Percentiles rank a stretch among this genome's conserved stretches.
Conservation (phyloP, 92 coral and sea anemone genomes). For the Bergia sp. region DNA sequence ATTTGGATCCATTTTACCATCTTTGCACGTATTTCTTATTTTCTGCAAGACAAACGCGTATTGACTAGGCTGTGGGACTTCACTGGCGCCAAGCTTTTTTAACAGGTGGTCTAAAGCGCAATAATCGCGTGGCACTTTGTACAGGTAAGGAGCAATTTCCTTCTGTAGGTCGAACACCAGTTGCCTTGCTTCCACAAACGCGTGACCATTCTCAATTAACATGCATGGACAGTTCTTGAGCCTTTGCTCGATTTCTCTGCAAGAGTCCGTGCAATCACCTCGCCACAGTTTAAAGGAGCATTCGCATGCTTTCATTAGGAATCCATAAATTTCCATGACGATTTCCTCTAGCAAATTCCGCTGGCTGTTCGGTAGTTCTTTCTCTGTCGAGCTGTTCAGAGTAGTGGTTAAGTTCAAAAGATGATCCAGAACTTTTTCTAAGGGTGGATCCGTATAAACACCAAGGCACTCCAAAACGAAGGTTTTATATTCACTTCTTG, state of each 20-base stretch:
- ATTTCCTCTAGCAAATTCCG: slow-evolving; percentile 48
- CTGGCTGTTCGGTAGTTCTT: slow-evolving; percentile 53
- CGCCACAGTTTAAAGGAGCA: slow-evolving; percentile 35
- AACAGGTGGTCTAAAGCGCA: slow-evolving; percentile 36
- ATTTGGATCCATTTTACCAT: slow-evolving; percentile 35
- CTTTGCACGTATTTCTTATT: slow-evolving; percentile 40
- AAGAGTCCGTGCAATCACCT: slow-evolving; percentile 20
- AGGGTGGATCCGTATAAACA: slow-evolving; percentile 9
- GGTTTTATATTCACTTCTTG: background rate
- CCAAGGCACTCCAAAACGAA: background rate
- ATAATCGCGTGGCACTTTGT: slow-evolving; percentile 51
- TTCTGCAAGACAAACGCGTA: slow-evolving; percentile 42
- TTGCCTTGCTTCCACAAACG: slow-evolving; percentile 49
- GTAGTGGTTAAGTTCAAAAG: slow-evolving; percentile 51
- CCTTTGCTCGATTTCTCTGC: slow-evolving; percentile 6
- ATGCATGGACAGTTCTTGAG: slow-evolving; percentile 7
- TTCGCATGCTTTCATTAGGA: slow-evolving; percentile 30
- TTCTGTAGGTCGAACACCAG: slow-evolving; percentile 16
- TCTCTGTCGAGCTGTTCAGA: slow-evolving; percentile 42
- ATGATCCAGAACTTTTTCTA: slow-evolving; percentile 63
- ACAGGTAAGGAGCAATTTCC: slow-evolving; percentile 45
- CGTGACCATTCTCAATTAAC: slow-evolving; percentile 39
- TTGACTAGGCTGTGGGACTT: slow-evolving; percentile 33
- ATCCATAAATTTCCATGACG: slow-evolving; percentile 58
- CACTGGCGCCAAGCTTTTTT: slow-evolving; percentile 54